A percentile compares a stretch with the other conserved stretches of the same genome.
Conservation (phyloP, 2,113 vertebrate genomes). For the Chauna torquata region DNA sequence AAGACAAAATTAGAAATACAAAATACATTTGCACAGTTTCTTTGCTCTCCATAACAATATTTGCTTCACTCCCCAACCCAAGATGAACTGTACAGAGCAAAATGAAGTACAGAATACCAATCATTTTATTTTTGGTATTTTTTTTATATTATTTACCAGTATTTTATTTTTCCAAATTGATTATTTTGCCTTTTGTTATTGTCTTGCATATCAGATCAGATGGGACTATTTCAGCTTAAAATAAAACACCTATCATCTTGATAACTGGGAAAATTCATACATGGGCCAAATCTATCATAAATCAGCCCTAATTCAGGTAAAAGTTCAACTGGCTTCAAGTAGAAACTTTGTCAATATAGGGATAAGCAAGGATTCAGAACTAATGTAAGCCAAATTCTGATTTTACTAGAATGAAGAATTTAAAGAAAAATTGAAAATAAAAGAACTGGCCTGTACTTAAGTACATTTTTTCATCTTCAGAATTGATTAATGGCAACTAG, state of each 20-base stretch:
- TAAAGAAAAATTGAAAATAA: not conserved
- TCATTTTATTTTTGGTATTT: not conserved
- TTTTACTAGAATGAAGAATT: not conserved
- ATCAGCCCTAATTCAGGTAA: not conserved
- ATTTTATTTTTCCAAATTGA: not conserved
- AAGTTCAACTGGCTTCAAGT: not conserved
- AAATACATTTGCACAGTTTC: conserved; percentile 48
- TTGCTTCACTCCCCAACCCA: conserved; percentile 13
- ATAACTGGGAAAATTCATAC: not conserved
- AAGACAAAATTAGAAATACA: conserved; percentile 65
- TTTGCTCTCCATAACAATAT: conserved; percentile 52
- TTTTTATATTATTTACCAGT: too few species aligned
- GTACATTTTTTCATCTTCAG: not conserved
- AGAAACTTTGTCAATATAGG: not conserved
- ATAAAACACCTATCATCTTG: not conserved
- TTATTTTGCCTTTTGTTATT: not conserved
- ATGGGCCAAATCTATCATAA: not conserved
- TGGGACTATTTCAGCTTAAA: not conserved
- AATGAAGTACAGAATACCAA: not conserved
- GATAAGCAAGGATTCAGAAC: not conserved
- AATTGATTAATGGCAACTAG: not conserved
- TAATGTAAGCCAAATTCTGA: not conserved
- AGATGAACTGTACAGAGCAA: not conserved
- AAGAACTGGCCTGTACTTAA: not conserved
- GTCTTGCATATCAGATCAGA: not conserved